Conservation (phyloP, 2,888 invertebrate species). For the Macaria notata region DNA sequence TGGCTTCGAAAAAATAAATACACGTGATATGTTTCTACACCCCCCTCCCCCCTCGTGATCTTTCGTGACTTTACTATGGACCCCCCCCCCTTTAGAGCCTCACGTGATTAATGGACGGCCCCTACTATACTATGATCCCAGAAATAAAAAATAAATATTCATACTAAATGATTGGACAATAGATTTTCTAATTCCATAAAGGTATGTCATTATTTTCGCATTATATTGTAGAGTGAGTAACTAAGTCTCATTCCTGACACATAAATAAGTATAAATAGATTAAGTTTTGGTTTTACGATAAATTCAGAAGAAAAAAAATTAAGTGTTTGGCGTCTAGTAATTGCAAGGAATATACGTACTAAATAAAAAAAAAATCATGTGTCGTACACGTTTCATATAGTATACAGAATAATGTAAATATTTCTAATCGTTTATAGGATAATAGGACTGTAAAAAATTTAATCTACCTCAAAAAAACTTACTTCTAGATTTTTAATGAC, state of each 20-base stretch:
- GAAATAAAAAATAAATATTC: no score
- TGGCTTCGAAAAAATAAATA: no score
- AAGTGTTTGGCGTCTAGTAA: constrained; percentile 60
- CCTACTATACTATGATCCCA: no score
- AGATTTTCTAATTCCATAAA: no score
- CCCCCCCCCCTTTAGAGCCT: no score
- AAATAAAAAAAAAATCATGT: constrained; percentile 63
- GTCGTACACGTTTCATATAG: constrained; percentile 66
- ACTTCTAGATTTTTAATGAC: constrained; percentile 72
- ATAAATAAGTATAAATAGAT: constrained; percentile 17
- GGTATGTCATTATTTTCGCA: background rate
- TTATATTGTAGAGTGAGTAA: constrained; percentile 8
- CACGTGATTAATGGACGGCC: no score
- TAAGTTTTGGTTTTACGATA: constrained; percentile 11
- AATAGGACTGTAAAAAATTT: constrained; percentile 81
- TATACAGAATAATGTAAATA: constrained; percentile 70
- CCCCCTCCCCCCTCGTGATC: no score
- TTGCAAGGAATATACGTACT: constrained; percentile 49
- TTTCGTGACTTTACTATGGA: no score
- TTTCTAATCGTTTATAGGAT: constrained; percentile 77
- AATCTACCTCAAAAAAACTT: constrained; percentile 82
- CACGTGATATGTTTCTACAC: no score
- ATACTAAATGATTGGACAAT: no score
- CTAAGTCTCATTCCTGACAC: constrained; percentile 37
- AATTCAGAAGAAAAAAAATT: constrained; percentile 34